phyloP scores from a whole-genome alignment of 2,113 vertebrate genomes.

The Pogonocichla stellata region DNA sequence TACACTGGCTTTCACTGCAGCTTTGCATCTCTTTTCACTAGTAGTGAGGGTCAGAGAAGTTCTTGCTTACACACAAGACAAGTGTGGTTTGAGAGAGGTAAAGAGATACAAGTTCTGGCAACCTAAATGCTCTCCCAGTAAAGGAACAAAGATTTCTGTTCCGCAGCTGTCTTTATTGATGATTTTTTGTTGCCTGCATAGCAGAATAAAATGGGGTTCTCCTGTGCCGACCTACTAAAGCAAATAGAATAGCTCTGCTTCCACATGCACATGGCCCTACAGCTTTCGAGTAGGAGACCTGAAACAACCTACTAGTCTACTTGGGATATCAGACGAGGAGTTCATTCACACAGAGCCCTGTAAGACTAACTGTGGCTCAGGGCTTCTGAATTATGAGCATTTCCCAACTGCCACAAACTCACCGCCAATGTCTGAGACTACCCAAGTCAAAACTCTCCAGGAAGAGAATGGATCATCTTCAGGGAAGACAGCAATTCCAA shows the following conservation, averaged over 20 bases:
- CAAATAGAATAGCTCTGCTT: background rate
- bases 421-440: background rate
- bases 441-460: background rate
- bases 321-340: background rate
- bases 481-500: background rate
- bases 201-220: background rate
- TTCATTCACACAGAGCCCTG: background rate
- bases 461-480: background rate
- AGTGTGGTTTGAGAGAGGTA: background rate
- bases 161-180: background rate
- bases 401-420: background rate
- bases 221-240: background rate
- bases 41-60: background rate
- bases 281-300: background rate
- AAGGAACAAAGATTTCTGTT: background rate
- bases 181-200: background rate
- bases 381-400: background rate
- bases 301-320: fast-evolving
- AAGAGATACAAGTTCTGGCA: background rate
- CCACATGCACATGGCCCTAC: fast-evolving
- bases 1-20: background rate
- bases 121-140: background rate
- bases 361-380: background rate
- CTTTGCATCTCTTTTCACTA: background rate
- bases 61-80: background rate